phyloP scores from a whole-genome alignment of 2,797 vertebrate genomes.

The Cossypha niveicapilla region DNA sequence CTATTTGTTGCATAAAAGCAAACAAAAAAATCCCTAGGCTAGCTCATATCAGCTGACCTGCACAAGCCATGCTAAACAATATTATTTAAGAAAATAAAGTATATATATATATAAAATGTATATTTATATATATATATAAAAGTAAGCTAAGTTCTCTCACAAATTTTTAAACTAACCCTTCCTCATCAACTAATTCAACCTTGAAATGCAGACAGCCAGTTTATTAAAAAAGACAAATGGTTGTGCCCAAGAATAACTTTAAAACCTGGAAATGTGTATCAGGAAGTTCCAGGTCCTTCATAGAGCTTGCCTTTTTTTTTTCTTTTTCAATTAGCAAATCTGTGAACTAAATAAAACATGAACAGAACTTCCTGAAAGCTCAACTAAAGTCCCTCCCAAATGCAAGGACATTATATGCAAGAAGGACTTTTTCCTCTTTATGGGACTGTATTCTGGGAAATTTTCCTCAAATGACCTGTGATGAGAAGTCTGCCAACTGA shows the following conservation, averaged over 20 bases:
- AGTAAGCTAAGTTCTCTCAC: not conserved
- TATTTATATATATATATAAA: not conserved
- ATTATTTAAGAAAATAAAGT: not conserved
- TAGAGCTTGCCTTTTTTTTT: fast-evolving
- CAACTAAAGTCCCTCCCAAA: not conserved
- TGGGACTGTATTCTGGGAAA: not conserved
- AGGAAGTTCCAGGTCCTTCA: not conserved
- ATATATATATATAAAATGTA: too few species aligned
- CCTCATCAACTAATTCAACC: not conserved
- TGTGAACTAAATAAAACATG: not conserved
- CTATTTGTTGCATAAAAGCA: not conserved
- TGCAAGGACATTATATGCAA: not conserved
- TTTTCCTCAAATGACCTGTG: not conserved
- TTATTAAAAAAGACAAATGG: not conserved
- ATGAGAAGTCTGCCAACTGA: not conserved
- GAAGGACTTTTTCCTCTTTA: not conserved
- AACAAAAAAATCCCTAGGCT: not conserved
- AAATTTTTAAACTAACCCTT: not conserved
- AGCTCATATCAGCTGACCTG: not conserved
- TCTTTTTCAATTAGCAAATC: not conserved
- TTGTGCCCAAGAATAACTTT: not conserved
- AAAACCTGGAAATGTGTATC: not conserved
- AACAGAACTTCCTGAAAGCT: not conserved
- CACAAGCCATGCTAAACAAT: not conserved
- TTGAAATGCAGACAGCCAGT: not conserved